A percentile compares a stretch with the other conserved stretches of the same genome.
These are phyloP conservation scores for Prunella strophiata DNA, from an alignment of 2,797 vertebrate species.

Conservation along the genomic window DNA sequence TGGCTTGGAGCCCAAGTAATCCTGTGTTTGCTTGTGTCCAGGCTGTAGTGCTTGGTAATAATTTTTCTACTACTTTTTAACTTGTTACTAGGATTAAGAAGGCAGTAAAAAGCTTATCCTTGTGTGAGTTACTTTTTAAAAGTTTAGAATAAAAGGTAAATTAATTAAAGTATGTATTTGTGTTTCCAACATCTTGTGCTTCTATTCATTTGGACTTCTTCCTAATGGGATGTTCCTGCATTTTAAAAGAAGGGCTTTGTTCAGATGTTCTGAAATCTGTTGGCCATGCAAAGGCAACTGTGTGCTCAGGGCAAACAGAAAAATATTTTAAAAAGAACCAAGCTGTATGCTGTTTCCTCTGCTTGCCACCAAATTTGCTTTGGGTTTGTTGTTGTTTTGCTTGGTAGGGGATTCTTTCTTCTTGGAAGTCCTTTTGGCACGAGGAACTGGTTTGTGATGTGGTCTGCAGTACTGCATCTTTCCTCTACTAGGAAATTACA, in stretches of 20 bases:
- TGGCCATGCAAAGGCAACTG: background rate
- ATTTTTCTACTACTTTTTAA: background rate
- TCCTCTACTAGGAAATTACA: background rate
- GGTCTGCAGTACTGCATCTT: background rate
- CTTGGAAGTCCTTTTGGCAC: slow-evolving; percentile 16
- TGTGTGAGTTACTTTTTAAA: rapidly evolving
- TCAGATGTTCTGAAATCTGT: background rate
- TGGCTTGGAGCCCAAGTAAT: background rate
- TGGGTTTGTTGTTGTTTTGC: slow-evolving; percentile 11
- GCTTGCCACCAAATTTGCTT: slow-evolving; percentile 11
- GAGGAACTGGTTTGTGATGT: slow-evolving; percentile 9
- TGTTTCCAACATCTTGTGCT: background rate
- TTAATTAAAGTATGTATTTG: background rate
- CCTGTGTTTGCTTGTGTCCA: background rate
- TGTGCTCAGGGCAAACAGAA: background rate
- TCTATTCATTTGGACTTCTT: background rate
- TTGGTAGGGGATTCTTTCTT: slow-evolving; percentile 21
- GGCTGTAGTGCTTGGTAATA: background rate
- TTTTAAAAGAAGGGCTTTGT: background rate
- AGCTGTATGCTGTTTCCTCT: slow-evolving; percentile 24
- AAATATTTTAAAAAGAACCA: slow-evolving; percentile 21
- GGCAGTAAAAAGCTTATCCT: background rate
- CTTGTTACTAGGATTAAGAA: background rate
- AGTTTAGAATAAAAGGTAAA: background rate
- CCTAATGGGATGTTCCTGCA: background rate